These are phyloP conservation scores for Barypeithes pellucidus DNA, from an alignment of 2,888 invertebrate genomes.

Conservation along the genomic window DNA sequence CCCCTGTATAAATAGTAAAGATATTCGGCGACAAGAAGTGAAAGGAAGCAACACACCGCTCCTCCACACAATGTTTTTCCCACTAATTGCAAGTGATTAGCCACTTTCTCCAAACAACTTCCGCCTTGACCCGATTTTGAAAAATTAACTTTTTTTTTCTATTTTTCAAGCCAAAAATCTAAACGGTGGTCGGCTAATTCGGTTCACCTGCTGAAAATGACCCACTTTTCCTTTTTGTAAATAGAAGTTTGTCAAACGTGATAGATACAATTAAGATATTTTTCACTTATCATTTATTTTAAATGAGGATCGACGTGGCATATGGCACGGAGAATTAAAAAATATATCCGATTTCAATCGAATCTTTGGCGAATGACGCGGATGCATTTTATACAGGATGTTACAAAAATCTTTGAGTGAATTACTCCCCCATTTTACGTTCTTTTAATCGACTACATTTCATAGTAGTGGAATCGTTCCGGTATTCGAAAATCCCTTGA, in stretches of 20 bases:
- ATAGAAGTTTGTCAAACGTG: not conserved
- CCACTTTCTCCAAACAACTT: not conserved
- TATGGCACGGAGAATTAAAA: not conserved
- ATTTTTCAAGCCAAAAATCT: conserved; percentile 19
- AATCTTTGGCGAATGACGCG: too few species aligned
- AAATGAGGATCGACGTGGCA: not conserved
- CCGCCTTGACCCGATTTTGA: conserved; percentile 12
- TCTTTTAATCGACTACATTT: too few species aligned
- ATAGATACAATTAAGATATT: conserved; percentile 4
- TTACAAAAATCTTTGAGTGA: too few species aligned
- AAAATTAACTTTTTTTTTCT: not conserved
- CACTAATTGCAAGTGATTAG: conserved; percentile 3
- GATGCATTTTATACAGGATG: too few species aligned
- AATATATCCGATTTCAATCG: not conserved
- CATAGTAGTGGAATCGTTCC: too few species aligned
- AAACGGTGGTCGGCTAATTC: conserved; percentile 13
- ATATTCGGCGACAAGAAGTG: too few species aligned
- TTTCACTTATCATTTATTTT: not conserved
- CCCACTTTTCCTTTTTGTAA: not conserved
- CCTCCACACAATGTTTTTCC: too few species aligned
- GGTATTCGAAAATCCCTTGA: too few species aligned
- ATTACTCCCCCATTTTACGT: too few species aligned
- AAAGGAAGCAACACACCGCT: too few species aligned
- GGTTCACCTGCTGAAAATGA: conserved; percentile 19
- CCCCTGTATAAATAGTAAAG: too few species aligned